Evolutionary conservation across 2,797 vertebrate species (phyloP).

Genomic region (Enteromius trimaculatus): DNA sequence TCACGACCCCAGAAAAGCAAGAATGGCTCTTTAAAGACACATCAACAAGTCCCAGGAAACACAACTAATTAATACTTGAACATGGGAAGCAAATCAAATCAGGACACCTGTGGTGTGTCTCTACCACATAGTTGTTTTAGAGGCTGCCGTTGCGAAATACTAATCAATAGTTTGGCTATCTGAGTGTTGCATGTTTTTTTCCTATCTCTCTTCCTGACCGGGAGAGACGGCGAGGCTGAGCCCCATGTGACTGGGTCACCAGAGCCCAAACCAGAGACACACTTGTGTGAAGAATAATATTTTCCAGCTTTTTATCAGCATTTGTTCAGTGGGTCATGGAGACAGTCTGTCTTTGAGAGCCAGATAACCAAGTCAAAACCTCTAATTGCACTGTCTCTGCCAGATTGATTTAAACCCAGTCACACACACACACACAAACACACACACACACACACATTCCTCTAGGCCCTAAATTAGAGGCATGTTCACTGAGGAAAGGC

Average conservation of each 20-base stretch:
- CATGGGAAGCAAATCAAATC: slow-evolving; percentile 26
- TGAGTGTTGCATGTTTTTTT: slow-evolving; percentile 49
- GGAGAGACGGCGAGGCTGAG: slow-evolving; percentile 52
- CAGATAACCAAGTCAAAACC: slow-evolving; percentile 67
- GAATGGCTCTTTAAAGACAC: slow-evolving; percentile 12
- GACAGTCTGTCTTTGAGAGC: slow-evolving; percentile 69
- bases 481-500: slow-evolving; percentile 63
- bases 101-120: slow-evolving; percentile 45
- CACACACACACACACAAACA: slow-evolving; percentile 23
- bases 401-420: slow-evolving; percentile 67
- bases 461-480: slow-evolving; percentile 64
- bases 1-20: slow-evolving; percentile 24
- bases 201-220: slow-evolving; percentile 56
- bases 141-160: slow-evolving; percentile 25
- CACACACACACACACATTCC: slow-evolving; percentile 61
- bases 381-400: slow-evolving; percentile 66
- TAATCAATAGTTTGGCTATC: slow-evolving; percentile 59
- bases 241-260: slow-evolving; percentile 42
- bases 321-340: slow-evolving; percentile 70
- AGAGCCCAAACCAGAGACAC: slow-evolving; percentile 59
- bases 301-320: slow-evolving; percentile 73
- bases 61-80: slow-evolving; percentile 32
- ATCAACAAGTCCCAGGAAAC: slow-evolving; percentile 40
- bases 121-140: slow-evolving; percentile 39
- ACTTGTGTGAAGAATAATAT: slow-evolving; percentile 63